Base-by-base conservation (phyloP, 1,140 invertebrate genomes). In the Philopotamus ludificatus region DNA sequence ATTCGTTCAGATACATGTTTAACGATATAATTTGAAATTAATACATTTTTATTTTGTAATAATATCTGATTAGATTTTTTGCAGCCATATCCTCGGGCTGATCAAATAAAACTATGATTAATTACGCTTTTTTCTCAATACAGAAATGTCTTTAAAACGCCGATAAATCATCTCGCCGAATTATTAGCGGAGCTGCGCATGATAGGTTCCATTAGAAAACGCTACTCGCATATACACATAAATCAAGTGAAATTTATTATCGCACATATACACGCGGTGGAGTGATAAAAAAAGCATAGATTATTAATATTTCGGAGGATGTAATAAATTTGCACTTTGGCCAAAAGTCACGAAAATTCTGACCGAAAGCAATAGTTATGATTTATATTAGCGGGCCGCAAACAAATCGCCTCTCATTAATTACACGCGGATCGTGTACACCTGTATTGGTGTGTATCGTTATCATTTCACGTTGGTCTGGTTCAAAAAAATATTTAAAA, bases 151-250 rank as follows among this genome's bases (percentile, higher is more conserved):
- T n/a, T n/a, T n/a, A n/a, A n/a, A n/a, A n/a, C n/a, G 10, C 41
- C 20, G n/a, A 60, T 60, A 60, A 60, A 60, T 60, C 57, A 60
- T 60, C 26, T 47, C 47, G 47, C 22, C 57, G 41, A 34, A 23
- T 60, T 60, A 60, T 60, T 60, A 60, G 18, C 44, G 22, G 22
- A 41, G 34, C 42, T 57, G 18, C 28, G 57, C 21, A 15, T 42
- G 42, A 60, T 60, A 23, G 23, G 20, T 47, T 60, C 41, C 44
- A 21, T 60, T 45, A 15, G 57, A 41, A 47, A 60, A 41, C 21
- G 7, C 25, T 18, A 10, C 47, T 15, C 23, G 23, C 54, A 39
- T 8, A 42, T 39, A n/a, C 34, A 22, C 21, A 53, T 53, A 57
- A 57, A 57, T 57, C 54, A 57, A 57, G 15, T 20, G 54, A 21